These are phyloP conservation scores for Silvanus unidentatus DNA, from an alignment of 2,888 invertebrate species.

Conservation along the genomic window DNA sequence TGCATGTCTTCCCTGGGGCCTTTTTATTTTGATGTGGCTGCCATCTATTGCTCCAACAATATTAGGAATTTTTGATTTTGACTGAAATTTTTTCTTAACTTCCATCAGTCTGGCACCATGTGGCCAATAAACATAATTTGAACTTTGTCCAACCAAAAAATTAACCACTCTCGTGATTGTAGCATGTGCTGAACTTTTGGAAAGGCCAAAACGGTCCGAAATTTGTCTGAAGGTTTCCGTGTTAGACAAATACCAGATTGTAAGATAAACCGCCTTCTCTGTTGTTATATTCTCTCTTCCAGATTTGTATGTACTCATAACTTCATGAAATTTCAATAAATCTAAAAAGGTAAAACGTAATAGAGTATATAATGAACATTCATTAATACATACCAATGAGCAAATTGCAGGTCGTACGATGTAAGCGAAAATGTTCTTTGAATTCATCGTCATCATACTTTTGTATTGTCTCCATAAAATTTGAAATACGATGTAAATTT, in stretches of 20 bases:
- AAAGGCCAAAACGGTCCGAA: slow-evolving; percentile 15
- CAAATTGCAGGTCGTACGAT: slow-evolving; percentile 6
- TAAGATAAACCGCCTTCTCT: slow-evolving; percentile 11
- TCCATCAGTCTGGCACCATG: background rate
- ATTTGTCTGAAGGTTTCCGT: slow-evolving; percentile 16
- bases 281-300: slow-evolving; percentile 12
- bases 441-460: slow-evolving; percentile 11
- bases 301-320: slow-evolving; percentile 10
- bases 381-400: slow-evolving; percentile 5
- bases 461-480: slow-evolving; percentile 7
- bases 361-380: background rate
- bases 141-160: background rate
- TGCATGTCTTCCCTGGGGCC: slow-evolving; percentile 14
- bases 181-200: slow-evolving; percentile 14
- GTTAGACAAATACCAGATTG: slow-evolving; percentile 17
- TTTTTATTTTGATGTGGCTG: slow-evolving; percentile 22
- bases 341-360: slow-evolving; percentile 9
- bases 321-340: slow-evolving; percentile 8
- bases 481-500: slow-evolving; percentile 14
- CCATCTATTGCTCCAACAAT: slow-evolving; percentile 24
- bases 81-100: background rate
- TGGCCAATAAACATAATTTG: background rate
- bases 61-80: background rate
- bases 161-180: slow-evolving; percentile 6
- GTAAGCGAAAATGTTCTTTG: slow-evolving; percentile 11